Evolutionary conservation across 2,888 invertebrate genomes (phyloP).

Genomic region (Altica lythri): DNA sequence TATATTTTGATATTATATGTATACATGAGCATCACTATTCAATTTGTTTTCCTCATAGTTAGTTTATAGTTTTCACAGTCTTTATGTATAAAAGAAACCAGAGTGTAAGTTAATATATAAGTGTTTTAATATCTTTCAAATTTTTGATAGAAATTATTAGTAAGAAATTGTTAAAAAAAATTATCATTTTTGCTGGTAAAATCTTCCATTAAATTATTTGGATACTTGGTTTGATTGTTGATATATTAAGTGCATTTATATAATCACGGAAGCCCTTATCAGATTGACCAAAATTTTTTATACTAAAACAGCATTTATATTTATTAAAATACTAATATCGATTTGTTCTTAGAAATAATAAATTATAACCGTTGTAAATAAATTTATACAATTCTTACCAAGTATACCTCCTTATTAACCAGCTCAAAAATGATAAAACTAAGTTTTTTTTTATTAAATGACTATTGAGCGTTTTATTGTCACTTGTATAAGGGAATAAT

Average conservation of each 20-base stretch:
- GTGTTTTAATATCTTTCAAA: too few species aligned
- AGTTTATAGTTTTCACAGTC: conserved; percentile 28
- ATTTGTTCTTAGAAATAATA: background rate
- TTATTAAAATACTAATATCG: background rate
- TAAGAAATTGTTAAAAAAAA: conserved; percentile 7
- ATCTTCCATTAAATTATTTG: conserved; percentile 25
- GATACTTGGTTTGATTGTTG: conserved; percentile 9
- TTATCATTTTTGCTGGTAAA: conserved; percentile 25
- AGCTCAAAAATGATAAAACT: conserved; percentile 25
- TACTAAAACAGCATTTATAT: background rate
- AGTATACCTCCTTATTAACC: conserved; percentile 22
- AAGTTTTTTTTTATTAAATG: conserved; percentile 36
- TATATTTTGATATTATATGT: conserved; percentile 35
- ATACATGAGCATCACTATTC: conserved; percentile 35
- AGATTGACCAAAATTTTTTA: background rate
- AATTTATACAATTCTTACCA: conserved; percentile 20
- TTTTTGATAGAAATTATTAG: conserved; percentile 24
- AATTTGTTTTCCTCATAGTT: conserved; percentile 28
- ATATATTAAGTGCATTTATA: conserved; percentile 21
- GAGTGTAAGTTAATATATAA: conserved; percentile 8
- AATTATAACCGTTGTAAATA: background rate
- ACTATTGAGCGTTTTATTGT: conserved; percentile 38
- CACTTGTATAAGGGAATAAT: conserved; percentile 33
- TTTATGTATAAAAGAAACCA: conserved; percentile 18
- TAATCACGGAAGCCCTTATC: conserved; percentile 7